These are phyloP conservation scores for Meteorus sp. DNA, from an alignment of 1,140 invertebrate genomes.

Conservation along the genomic window DNA sequence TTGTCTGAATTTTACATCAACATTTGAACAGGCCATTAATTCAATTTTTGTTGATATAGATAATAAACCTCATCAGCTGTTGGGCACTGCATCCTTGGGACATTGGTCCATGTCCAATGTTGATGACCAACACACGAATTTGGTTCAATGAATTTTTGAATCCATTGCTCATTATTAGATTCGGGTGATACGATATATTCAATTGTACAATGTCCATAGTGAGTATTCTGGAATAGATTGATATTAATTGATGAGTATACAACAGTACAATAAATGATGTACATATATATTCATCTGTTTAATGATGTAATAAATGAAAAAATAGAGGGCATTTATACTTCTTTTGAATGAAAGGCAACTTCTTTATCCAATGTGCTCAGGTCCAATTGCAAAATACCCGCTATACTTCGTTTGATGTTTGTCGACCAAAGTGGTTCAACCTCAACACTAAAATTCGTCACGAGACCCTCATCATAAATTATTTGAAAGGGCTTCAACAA, in stretches of 20 bases:
- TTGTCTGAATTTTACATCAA: constrained; percentile 5
- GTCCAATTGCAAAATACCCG: constrained; percentile 64
- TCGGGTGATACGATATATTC: constrained; percentile 49
- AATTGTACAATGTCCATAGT: constrained; percentile 52
- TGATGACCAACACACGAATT: constrained; percentile 46
- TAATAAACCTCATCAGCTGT: constrained; percentile 45
- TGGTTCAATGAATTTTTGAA: constrained; percentile 53
- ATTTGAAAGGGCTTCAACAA: constrained; percentile 51
- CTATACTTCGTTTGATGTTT: constrained; percentile 70
- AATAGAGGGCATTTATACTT: constrained; percentile 36
- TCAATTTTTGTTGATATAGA: constrained; percentile 28
- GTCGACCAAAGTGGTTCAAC: constrained; percentile 65
- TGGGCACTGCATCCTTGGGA: constrained; percentile 49
- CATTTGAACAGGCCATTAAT: no score
- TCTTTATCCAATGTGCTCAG: constrained; percentile 41
- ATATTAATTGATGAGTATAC: neutral
- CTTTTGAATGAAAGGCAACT: constrained; percentile 49
- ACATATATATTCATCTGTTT: constrained; percentile 12
- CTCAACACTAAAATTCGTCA: constrained; percentile 53
- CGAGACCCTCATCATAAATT: constrained; percentile 46
- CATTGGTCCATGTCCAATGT: constrained; percentile 46
- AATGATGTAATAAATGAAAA: constrained; percentile 2
- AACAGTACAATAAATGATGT: neutral
- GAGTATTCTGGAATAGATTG: constrained; percentile 42
- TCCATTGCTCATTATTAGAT: constrained; percentile 37